A percentile compares a stretch with the other conserved stretches of the same genome.
Evolutionary conservation across 1,140 invertebrate genomes (phyloP).

Genomic region (Bombus waltoni): DNA sequence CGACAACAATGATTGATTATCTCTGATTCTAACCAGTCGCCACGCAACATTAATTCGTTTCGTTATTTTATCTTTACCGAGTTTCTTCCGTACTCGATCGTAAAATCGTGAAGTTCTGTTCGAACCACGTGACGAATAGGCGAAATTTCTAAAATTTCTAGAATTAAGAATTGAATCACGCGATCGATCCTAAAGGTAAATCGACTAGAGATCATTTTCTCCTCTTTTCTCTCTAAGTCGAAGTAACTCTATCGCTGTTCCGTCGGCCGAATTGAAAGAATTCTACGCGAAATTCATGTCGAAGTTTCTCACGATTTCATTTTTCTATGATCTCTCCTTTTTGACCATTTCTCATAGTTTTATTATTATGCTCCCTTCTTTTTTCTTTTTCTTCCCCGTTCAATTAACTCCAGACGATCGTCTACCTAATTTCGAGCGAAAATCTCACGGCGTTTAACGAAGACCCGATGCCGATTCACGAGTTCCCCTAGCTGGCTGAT

Average conservation of each 20-base stretch:
- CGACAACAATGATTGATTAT: conserved; percentile 29
- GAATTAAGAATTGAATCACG: conserved; percentile 20
- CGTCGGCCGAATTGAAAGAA: conserved; percentile 39
- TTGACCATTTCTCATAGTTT: not conserved
- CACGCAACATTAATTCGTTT: conserved; percentile 21
- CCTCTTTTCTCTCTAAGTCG: conserved; percentile 1
- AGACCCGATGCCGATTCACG: conserved; percentile 33
- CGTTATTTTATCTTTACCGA: not conserved
- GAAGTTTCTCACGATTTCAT: not conserved
- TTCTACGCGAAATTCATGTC: conserved; percentile 6
- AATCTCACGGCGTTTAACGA: not conserved
- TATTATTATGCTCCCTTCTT: too few relatives aligned
- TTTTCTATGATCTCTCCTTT: not conserved
- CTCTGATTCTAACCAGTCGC: conserved; percentile 43
- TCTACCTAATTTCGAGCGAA: conserved; percentile 21
- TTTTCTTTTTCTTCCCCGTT: not conserved
- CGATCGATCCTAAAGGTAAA: conserved; percentile 32
- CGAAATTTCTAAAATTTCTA: conserved; percentile 16
- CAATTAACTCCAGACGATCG: not conserved
- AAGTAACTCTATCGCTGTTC: conserved; percentile 28
- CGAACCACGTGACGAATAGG: not conserved
- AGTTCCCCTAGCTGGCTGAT: not conserved
- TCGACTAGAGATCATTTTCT: conserved; percentile 32
- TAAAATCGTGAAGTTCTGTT: not conserved
- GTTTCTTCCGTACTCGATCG: not conserved